Evolutionary conservation across 2,888 invertebrate genomes (phyloP), one percentile per base, ranked within the genome.

Genomic region (Noctua fimbriata): DNA sequence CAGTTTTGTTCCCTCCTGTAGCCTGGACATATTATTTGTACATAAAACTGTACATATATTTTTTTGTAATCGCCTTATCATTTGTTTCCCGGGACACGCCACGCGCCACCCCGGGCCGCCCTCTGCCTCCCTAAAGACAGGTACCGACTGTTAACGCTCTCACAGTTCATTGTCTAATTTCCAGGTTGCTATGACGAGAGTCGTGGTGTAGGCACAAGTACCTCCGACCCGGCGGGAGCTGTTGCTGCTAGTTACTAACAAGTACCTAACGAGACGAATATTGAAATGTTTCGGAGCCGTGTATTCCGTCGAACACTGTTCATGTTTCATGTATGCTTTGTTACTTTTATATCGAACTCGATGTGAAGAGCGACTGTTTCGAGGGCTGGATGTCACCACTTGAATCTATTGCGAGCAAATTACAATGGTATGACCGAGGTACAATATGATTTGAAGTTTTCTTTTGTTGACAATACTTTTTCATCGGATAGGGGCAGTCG

Each of bases 121-220:
- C 73, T 67, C 78, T 76, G 63, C 75, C 85, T 81, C 66, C 86
- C 80, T 52, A 28, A 79, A 79, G 81, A 75, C 79, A 83, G 79
- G 81, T 82, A 87, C 84, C 87, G 81, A 89, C 88, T 90, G 90
- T 88, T 90, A 87, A 85, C 90, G 87, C 88, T 90, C 89, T 87
- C 87, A 89, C 86, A 83, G 88, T 85, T 88, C 89, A 90, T 90
- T 91, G 91, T 92, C 91, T 90, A 91, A 93, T 92, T 92, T 92
- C 88, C 87, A 89, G 89, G 92, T 94, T 93, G 91, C 93, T 89
- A 92, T 94, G 93, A 92, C 91, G 92, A 93, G 92, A 93, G 92
- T 93, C 91, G 83, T 82, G 87, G 85, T 89, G 86, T 69, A 71
- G 72, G 79, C 67, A 87, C 70, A 71, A 83, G 83, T 87, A 78